Evolutionary conservation across 2,113 vertebrate genomes (phyloP).

Genomic region (Balaeniceps rex): DNA sequence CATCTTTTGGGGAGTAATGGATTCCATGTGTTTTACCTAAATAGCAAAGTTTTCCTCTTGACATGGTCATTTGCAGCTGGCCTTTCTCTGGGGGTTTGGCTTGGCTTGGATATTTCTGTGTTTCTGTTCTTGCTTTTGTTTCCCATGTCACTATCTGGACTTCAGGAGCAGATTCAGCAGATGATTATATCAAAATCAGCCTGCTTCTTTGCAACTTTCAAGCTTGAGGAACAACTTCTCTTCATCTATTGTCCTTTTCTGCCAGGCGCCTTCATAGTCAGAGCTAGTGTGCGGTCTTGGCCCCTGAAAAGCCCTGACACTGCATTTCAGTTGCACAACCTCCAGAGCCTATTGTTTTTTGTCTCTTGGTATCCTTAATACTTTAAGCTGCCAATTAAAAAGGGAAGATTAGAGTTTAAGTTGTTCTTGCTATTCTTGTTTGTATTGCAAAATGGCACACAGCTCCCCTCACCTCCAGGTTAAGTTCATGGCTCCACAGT

Average conservation of each 20-base stretch:
- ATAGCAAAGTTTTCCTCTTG: not conserved
- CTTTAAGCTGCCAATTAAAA: constrained; percentile 27
- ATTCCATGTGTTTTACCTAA: not conserved
- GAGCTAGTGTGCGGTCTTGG: not conserved
- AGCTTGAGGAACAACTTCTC: not conserved
- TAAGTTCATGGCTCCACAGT: not conserved
- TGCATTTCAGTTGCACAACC: constrained; percentile 25
- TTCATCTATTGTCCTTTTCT: not conserved
- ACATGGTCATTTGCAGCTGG: not conserved
- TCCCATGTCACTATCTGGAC: not conserved
- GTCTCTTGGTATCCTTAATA: constrained; percentile 31
- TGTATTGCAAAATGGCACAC: not conserved
- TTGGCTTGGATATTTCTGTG: not conserved
- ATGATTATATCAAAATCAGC: not conserved
- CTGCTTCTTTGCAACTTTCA: not conserved
- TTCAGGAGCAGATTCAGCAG: not conserved
- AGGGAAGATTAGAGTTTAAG: constrained; percentile 6
- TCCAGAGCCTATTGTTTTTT: constrained; percentile 22
- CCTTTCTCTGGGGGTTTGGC: not conserved
- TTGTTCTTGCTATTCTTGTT: not conserved
- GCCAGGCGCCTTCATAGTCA: not conserved
- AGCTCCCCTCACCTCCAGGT: not conserved
- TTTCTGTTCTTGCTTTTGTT: not conserved
- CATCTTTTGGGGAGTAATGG: not conserved
- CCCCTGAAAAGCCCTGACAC: not conserved